Base-by-base conservation (phyloP, 2,797 vertebrate genomes). In the Lophius americanus region DNA sequence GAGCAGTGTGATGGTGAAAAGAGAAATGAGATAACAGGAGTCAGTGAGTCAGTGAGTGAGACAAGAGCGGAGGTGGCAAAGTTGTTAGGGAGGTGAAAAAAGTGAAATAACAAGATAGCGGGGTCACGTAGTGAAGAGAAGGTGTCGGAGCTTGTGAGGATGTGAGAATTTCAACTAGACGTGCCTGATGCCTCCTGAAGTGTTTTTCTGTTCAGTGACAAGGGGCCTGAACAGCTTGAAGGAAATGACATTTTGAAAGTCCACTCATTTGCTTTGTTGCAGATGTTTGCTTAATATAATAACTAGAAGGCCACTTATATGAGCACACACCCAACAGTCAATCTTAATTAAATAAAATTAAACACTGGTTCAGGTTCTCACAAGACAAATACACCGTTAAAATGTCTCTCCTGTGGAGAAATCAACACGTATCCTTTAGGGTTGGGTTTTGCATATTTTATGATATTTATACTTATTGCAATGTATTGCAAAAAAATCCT, bases 81-180 rank as follows among this genome's bases (percentile, higher is more conserved):
- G 55, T 42, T 64, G 8, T 53, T 35, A 38, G 13, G 13, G 68
- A 37, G 13, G 68, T 14, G 55, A 47, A 51, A 36, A 36, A 67
- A 43, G 50, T 3, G 5, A 69, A 55, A 52, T 4, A 9, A 7
- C 35, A 32, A 0, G 32, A 56, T 9, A 32, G 59, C 12, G 7
- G 35, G 13, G 38, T 5, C n/a, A 64, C 10, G 2, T 3, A 1
- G 52, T 9, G 64, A 51, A 23, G 43, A 60, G 32, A 55, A 69
- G 59, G 70, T 75, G 66, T 72, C 23, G 35, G 38, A 76, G 60
- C 23, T 3, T 41, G 55, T 33, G 48, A 61, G 36, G 54, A 68
- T 35, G 60, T 70, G 75, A 56, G 63, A 73, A 60, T 13, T 75
- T 59, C 68, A 71, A 68, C 51, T 37, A 73, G 58, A 23, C 4